Evolutionary conservation across 2,888 invertebrate genomes (phyloP).

Genomic region (Philopedon plagiatum): DNA sequence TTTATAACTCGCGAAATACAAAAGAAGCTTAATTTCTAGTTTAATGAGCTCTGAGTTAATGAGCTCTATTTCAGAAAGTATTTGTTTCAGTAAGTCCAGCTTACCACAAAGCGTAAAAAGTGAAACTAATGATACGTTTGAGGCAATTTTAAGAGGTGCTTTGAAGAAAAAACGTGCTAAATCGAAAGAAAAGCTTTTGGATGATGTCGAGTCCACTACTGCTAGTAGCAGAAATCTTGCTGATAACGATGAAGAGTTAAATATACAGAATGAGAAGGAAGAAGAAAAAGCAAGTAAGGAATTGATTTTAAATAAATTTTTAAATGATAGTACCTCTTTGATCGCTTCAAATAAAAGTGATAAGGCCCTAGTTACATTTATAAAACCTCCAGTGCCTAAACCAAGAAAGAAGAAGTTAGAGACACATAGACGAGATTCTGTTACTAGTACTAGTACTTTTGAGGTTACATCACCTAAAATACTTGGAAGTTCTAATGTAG

Average conservation of each 20-base stretch:
- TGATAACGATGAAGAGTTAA: constrained; percentile 22
- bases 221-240: constrained; percentile 39
- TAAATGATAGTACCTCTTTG: constrained; percentile 24
- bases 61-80: constrained; percentile 33
- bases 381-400: constrained; percentile 59
- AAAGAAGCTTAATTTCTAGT: too few relatives aligned
- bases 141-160: constrained; percentile 60
- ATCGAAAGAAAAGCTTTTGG: constrained; percentile 30
- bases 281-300: constrained; percentile 41
- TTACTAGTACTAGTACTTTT: constrained; percentile 53
- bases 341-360: neutral
- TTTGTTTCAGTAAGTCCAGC: constrained; percentile 49
- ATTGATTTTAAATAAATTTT: constrained; percentile 43
- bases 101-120: constrained; percentile 53
- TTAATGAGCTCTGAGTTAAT: too few relatives aligned
- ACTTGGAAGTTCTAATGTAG: neutral
- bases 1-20: too few relatives aligned
- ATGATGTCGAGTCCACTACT: constrained; percentile 29
- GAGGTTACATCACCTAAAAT: constrained; percentile 51
- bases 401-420: constrained; percentile 55
- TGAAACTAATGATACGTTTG: constrained; percentile 62
- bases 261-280: neutral
- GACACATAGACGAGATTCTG: constrained; percentile 21
- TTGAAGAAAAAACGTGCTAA: constrained; percentile 38
- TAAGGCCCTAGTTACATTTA: neutral